Conservation (phyloP, 2,113 vertebrate species). For the Cephalopterus ornatus region DNA sequence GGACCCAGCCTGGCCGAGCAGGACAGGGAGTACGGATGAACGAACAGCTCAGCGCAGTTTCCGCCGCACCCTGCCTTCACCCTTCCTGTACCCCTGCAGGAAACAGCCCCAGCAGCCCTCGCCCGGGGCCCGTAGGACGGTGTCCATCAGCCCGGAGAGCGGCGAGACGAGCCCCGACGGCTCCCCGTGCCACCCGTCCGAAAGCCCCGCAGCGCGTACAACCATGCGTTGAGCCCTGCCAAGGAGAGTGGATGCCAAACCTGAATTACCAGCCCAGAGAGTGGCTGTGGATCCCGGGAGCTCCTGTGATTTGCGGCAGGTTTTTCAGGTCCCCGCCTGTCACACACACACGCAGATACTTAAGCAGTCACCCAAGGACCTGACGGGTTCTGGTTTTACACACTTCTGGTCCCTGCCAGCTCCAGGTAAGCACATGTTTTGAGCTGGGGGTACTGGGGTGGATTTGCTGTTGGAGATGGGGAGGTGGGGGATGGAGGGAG, state of each 20-base stretch:
- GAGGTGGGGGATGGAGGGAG: background rate
- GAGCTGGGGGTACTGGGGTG: background rate
- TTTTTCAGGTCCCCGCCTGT: constrained; percentile 76
- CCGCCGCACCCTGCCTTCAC: background rate
- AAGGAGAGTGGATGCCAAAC: constrained; percentile 53
- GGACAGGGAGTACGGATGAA: background rate
- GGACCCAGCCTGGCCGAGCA: background rate
- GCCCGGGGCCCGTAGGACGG: background rate
- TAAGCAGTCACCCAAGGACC: constrained; percentile 43
- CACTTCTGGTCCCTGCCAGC: background rate
- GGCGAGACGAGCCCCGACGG: background rate
- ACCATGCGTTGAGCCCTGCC: constrained; percentile 24
- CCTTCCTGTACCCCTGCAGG: background rate
- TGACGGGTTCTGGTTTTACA: background rate
- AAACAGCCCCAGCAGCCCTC: background rate
- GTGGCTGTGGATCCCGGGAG: background rate
- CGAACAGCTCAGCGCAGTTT: background rate
- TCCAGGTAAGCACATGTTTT: constrained; percentile 58
- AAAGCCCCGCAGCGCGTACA: background rate
- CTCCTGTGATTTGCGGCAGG: constrained; percentile 63
- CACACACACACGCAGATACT: constrained; percentile 55
- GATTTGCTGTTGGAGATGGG: background rate
- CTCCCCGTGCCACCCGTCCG: background rate
- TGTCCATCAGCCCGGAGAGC: background rate
- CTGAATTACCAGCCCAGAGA: constrained; percentile 70